A percentile compares a stretch with the other conserved stretches of the same genome.
These are phyloP conservation scores for Raja brachyura DNA, from an alignment of 2,113 vertebrate genomes.

Conservation along the genomic window DNA sequence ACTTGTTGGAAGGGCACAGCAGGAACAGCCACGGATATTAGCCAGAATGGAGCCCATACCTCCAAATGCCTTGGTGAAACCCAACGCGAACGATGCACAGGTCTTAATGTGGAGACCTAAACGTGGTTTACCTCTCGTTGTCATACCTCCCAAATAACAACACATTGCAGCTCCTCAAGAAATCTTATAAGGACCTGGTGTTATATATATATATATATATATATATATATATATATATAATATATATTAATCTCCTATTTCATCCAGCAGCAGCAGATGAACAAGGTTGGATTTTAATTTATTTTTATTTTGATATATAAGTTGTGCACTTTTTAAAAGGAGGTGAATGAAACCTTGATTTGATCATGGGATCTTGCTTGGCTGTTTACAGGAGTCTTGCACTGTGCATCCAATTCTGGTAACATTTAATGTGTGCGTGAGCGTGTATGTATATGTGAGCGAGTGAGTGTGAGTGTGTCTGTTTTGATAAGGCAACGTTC, in stretches of 20 bases:
- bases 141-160: conserved; percentile 87
- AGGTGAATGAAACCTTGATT: conserved; percentile 24
- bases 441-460: no score
- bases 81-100: conserved; percentile 95
- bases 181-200: neutral
- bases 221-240: no score
- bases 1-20: conserved; percentile 80
- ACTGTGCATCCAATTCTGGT: neutral
- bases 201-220: neutral
- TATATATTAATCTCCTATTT: neutral
- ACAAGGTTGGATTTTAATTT: neutral
- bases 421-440: conserved; percentile 9
- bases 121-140: conserved; percentile 79
- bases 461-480: neutral
- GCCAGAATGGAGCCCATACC: conserved; percentile 92
- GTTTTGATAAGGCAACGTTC: conserved; percentile 18
- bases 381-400: conserved; percentile 29
- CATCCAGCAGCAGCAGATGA: conserved; percentile 24
- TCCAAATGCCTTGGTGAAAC: conserved; percentile 82
- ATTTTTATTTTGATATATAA: neutral
- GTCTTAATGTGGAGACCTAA: conserved; percentile 97
- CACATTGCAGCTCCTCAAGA: neutral
- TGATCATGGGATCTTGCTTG: conserved; percentile 14
- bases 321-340: conserved; percentile 11
- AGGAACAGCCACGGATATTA: conserved; percentile 89